Evolutionary conservation across 2,113 vertebrate species (phyloP).

Genomic region (Atlantisia rogersi): DNA sequence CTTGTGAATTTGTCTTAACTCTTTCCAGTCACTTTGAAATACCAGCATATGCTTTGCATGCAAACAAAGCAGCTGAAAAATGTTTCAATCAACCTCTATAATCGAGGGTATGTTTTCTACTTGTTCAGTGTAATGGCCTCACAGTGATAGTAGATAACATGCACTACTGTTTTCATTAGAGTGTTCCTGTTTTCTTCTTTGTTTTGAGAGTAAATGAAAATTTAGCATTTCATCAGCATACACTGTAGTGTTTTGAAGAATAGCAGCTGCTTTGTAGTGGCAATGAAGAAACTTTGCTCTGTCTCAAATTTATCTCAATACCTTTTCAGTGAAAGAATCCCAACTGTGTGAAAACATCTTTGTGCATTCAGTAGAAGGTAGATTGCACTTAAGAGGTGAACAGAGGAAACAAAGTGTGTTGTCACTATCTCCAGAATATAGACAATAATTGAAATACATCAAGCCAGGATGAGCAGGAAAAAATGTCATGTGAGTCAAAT

Average conservation of each 20-base stretch:
- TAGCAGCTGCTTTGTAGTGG: not conserved
- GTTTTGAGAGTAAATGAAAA: not conserved
- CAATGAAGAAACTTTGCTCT: not conserved
- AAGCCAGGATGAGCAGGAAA: not conserved
- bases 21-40: not conserved
- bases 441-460: not conserved
- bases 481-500: not conserved
- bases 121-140: not conserved
- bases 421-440: not conserved
- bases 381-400: not conserved
- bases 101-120: not conserved
- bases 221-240: not conserved
- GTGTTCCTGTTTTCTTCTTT: not conserved
- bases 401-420: not conserved
- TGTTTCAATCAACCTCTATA: not conserved
- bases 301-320: not conserved
- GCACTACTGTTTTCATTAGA: not conserved
- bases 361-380: not conserved
- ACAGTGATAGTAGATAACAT: not conserved
- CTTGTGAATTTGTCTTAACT: not conserved
- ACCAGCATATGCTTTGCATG: not conserved
- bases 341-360: not conserved
- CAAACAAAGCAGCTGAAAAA: not conserved
- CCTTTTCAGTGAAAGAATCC: not conserved
- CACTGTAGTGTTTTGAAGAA: not conserved